These are phyloP conservation scores for Formica exsecta DNA, from an alignment of 1,140 invertebrate species.

Conservation along the genomic window DNA sequence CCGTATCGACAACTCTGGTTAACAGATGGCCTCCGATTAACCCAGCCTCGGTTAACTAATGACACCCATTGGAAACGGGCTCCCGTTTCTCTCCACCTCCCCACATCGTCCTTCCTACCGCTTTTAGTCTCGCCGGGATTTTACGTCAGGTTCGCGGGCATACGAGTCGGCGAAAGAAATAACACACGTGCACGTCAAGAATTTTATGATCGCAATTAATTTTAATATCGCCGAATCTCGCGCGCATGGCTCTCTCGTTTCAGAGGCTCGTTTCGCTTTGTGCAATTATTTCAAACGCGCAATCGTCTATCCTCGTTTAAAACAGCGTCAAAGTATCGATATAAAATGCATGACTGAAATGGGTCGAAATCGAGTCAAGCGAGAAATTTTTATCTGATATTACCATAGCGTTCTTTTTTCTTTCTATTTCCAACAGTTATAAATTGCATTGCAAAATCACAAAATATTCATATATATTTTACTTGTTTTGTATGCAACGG, in stretches of 20 bases:
- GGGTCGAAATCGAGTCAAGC: slow-evolving; percentile 35
- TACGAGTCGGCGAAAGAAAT: slow-evolving; percentile 25
- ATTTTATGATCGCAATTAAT: slow-evolving; percentile 59
- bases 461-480: slow-evolving; percentile 25
- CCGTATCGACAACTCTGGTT: slow-evolving; percentile 58
- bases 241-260: not conserved
- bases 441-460: slow-evolving; percentile 16
- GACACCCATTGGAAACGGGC: slow-evolving; percentile 50
- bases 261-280: slow-evolving; percentile 11
- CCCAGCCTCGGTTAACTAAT: slow-evolving; percentile 56
- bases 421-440: slow-evolving; percentile 21
- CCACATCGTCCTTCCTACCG: not conserved
- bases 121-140: slow-evolving; percentile 21
- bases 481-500: not conserved
- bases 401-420: not conserved
- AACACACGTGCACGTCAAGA: slow-evolving; percentile 36
- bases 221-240: slow-evolving; percentile 35
- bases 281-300: slow-evolving; percentile 37
- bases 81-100: slow-evolving; percentile 7
- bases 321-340: slow-evolving; percentile 5
- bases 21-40: slow-evolving; percentile 56
- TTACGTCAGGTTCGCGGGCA: slow-evolving; percentile 11
- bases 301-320: slow-evolving; percentile 9
- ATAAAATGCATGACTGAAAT: slow-evolving; percentile 21
- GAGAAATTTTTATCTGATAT: slow-evolving; percentile 30